These are phyloP conservation scores for Torymus texanus DNA, from an alignment of 2,888 invertebrate species.

Conservation along the genomic window DNA sequence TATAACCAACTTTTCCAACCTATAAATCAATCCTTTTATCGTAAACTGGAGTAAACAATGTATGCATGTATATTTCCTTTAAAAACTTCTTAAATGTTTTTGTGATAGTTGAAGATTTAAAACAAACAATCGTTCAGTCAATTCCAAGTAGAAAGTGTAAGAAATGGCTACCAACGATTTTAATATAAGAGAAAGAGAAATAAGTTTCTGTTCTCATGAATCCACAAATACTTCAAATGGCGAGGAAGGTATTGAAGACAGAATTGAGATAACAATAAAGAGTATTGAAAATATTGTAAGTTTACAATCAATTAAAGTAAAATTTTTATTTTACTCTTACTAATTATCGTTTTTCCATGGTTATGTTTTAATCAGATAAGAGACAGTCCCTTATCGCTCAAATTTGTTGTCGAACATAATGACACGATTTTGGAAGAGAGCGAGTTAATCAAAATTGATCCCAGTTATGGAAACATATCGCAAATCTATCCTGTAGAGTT, in stretches of 20 bases:
- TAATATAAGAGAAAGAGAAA: not conserved
- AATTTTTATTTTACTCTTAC: too few relatives aligned
- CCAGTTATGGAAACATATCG: conserved; percentile 52
- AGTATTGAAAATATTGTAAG: conserved; percentile 66
- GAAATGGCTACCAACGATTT: too few relatives aligned
- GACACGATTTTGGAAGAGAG: conserved; percentile 62
- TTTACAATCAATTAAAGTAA: not conserved
- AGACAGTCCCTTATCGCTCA: conserved; percentile 55
- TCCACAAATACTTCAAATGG: not conserved
- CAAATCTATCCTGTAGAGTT: conserved; percentile 59
- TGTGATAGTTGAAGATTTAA: too few relatives aligned
- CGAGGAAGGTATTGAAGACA: conserved; percentile 13
- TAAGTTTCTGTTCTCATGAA: conserved; percentile 4
- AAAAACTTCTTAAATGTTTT: too few relatives aligned
- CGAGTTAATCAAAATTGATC: conserved; percentile 56
- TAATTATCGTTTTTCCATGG: too few relatives aligned
- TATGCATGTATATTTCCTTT: too few relatives aligned
- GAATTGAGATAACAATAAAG: conserved; percentile 60
- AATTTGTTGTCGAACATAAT: conserved; percentile 61
- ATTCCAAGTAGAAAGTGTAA: too few relatives aligned
- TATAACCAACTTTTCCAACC: too few relatives aligned
- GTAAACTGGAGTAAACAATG: too few relatives aligned
- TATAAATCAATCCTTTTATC: too few relatives aligned
- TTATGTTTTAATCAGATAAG: conserved; percentile 33
- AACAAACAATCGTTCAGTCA: too few relatives aligned